Evolutionary conservation across 2,113 vertebrate genomes (phyloP).

Genomic region (Varanus salvator): DNA sequence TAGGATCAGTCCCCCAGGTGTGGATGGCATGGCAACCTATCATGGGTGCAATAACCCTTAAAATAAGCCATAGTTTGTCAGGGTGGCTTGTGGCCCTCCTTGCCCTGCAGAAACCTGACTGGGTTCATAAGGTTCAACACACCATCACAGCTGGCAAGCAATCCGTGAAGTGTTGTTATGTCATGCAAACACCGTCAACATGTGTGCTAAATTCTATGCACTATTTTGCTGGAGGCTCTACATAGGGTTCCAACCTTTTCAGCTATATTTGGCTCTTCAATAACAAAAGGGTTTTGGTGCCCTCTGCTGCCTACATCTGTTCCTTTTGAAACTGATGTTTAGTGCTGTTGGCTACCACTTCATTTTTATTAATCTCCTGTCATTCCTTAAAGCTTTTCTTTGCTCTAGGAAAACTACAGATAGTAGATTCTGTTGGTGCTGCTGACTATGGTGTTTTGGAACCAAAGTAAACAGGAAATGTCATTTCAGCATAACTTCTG

Average conservation of each 20-base stretch:
- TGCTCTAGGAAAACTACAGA: neutral
- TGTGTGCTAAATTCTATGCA: neutral
- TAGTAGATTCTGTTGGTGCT: neutral
- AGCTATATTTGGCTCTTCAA: neutral
- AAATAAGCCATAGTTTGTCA: too few species aligned
- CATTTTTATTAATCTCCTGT: accelerated
- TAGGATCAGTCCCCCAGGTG: too few species aligned
- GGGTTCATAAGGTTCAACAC: too few species aligned
- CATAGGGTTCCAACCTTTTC: neutral
- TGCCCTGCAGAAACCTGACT: too few species aligned
- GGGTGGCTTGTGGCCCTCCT: too few species aligned
- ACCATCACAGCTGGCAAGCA: too few species aligned
- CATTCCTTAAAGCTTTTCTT: neutral
- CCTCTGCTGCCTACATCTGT: conserved; percentile 36
- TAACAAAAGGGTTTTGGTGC: conserved; percentile 13
- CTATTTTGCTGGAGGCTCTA: neutral
- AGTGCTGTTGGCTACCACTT: neutral
- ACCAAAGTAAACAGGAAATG: neutral
- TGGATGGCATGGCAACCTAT: too few species aligned
- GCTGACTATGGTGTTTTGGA: neutral
- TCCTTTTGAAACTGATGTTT: neutral
- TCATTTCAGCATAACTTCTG: neutral
- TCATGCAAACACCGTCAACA: too few species aligned
- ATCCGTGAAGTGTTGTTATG: too few species aligned
- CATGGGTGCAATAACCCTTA: too few species aligned